Evolutionary conservation across 1,140 invertebrate genomes (phyloP).

Genomic region (Pogonomyrmex californicus): DNA sequence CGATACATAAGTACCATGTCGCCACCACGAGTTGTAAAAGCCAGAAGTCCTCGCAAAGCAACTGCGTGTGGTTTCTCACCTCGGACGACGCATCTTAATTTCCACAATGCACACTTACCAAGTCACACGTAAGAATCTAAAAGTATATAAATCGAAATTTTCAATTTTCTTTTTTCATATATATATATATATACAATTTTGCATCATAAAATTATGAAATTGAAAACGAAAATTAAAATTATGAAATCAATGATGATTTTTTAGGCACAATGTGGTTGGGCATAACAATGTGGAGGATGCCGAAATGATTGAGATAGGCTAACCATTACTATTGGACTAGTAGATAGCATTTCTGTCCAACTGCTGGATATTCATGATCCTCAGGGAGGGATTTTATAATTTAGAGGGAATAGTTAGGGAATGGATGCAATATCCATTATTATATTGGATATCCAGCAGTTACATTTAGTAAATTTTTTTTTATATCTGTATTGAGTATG

Average conservation of each 20-base stretch:
- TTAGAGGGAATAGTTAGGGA: constrained; percentile 71
- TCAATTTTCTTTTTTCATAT: background rate
- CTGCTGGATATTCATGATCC: constrained; percentile 77
- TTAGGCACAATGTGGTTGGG: constrained; percentile 80
- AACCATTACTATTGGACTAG: constrained; percentile 78
- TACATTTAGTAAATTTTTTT: constrained; percentile 80
- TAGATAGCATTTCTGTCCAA: constrained; percentile 76
- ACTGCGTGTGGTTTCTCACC: constrained; percentile 81
- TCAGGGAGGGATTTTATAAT: constrained; percentile 80
- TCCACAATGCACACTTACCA: constrained; percentile 79
- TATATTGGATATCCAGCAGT: constrained; percentile 75
- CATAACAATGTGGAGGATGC: constrained; percentile 82
- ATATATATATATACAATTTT: background rate
- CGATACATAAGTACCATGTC: constrained; percentile 86
- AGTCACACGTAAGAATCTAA: constrained; percentile 78
- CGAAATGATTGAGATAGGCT: constrained; percentile 85
- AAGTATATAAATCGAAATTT: constrained; percentile 21
- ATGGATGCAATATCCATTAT: constrained; percentile 63
- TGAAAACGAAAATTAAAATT: background rate
- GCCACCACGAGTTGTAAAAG: constrained; percentile 89
- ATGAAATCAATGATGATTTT: constrained; percentile 38
- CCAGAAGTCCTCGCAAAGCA: constrained; percentile 90
- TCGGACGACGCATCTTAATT: constrained; percentile 77
- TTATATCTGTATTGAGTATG: constrained; percentile 64
- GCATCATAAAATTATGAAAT: constrained; percentile 8